phyloP scores from a whole-genome alignment of 2,797 vertebrate genomes.

The Tragelaphus eurycerus region DNA sequence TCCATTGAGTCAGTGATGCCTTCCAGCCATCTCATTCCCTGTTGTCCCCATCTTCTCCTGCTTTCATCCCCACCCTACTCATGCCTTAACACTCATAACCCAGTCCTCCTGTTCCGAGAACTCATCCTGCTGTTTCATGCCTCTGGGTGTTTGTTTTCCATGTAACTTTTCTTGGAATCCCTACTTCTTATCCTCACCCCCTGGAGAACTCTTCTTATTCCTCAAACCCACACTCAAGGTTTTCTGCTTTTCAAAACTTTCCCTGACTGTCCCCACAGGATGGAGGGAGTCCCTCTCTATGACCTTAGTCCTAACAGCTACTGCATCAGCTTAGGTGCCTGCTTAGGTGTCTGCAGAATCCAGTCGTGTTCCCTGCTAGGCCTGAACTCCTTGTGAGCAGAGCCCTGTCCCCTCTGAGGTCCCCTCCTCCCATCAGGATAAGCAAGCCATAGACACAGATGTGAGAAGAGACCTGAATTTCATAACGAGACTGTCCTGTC shows the following conservation, averaged over 20 bases:
- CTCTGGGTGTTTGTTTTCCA: not conserved
- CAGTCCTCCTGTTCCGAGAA: not conserved
- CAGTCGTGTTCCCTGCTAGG: not conserved
- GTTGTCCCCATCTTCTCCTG: not conserved
- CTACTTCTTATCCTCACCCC: not conserved
- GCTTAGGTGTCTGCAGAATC: not conserved
- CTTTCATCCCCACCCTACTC: not conserved
- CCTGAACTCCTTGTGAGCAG: not conserved
- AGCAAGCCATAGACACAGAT: not conserved
- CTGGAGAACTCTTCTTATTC: not conserved
- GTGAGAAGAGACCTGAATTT: not conserved
- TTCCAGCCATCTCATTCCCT: not conserved
- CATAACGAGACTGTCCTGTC: not conserved
- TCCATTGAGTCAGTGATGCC: not conserved
- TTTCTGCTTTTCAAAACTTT: not conserved
- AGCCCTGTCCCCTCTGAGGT: not conserved
- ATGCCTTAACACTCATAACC: accelerated
- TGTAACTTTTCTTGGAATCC: not conserved
- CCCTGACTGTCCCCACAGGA: not conserved
- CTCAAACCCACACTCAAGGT: not conserved
- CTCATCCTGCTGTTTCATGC: not conserved
- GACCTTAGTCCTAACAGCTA: not conserved
- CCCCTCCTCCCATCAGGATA: not conserved
- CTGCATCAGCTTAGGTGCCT: not conserved
- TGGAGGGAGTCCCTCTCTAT: not conserved